Evolutionary conservation across 2,888 invertebrate species (phyloP).

Genomic region (Muscina levida): DNA sequence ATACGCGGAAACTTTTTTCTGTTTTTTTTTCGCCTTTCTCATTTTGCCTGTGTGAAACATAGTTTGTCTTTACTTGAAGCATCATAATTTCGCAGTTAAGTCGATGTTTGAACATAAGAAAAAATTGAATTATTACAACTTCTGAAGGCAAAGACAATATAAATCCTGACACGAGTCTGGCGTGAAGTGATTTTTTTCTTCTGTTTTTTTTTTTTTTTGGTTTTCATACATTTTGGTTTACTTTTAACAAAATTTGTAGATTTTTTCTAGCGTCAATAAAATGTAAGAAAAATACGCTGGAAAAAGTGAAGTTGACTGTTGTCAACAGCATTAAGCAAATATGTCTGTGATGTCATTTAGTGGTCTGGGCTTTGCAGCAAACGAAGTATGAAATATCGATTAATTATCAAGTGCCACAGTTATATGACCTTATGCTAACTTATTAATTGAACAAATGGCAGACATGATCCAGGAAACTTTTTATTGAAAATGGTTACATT

Average conservation of each 20-base stretch:
- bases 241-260: too few species aligned
- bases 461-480: neutral
- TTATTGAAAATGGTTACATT: too few species aligned
- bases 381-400: too few species aligned
- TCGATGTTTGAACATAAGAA: conserved; percentile 21
- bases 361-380: too few species aligned
- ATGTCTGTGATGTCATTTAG: too few species aligned
- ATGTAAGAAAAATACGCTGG: too few species aligned
- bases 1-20: neutral
- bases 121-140: conserved; percentile 59
- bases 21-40: neutral
- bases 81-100: conserved; percentile 31
- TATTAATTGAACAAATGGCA: neutral
- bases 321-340: too few species aligned
- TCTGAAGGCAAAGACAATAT: conserved; percentile 49
- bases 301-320: too few species aligned
- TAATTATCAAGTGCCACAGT: too few species aligned
- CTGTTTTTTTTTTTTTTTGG: neutral
- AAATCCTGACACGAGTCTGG: conserved; percentile 53
- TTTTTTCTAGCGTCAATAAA: too few species aligned
- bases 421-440: neutral
- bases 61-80: conserved; percentile 1
- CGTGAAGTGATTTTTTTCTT: neutral
- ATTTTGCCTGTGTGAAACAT: neutral
- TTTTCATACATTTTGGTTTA: neutral